These are phyloP conservation scores for Sebastes elongatus DNA, from an alignment of 2,797 vertebrate genomes.

Conservation along the genomic window DNA sequence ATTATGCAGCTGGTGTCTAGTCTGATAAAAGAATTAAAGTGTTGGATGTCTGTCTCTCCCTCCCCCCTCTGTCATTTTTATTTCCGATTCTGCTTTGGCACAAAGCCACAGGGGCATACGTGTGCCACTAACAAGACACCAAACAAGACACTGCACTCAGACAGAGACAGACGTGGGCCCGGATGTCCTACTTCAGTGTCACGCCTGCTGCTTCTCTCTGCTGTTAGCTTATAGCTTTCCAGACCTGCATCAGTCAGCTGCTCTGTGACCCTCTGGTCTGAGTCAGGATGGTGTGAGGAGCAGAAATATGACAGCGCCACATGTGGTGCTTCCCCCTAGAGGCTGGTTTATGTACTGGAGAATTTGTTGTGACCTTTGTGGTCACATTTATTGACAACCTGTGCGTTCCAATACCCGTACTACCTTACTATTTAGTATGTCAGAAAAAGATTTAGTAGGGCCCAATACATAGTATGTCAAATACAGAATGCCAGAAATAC, in stretches of 20 bases:
- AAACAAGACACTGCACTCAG: constrained; percentile 67
- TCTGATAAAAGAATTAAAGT: constrained; percentile 34
- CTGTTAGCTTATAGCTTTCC: constrained; percentile 26
- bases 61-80: constrained; percentile 1
- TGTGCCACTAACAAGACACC: constrained; percentile 52
- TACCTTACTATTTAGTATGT: too few relatives aligned
- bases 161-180: constrained; percentile 17
- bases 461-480: too few relatives aligned
- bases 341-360: constrained; percentile 55
- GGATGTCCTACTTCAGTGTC: constrained; percentile 43
- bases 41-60: constrained; percentile 30
- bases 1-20: constrained; percentile 39
- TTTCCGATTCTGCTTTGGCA: constrained; percentile 19
- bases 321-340: constrained; percentile 74
- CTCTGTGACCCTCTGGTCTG: constrained; percentile 43
- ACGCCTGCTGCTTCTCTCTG: constrained; percentile 20
- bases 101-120: constrained; percentile 42
- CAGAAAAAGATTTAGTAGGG: too few relatives aligned
- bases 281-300: constrained; percentile 26
- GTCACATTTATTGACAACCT: neutral
- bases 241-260: constrained; percentile 32
- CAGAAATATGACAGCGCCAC: neutral
- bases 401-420: too few relatives aligned
- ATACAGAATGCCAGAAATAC: too few relatives aligned
- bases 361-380: neutral